Evolutionary conservation across 2,113 vertebrate species (phyloP).

Genomic region (Zosterops borbonicus): DNA sequence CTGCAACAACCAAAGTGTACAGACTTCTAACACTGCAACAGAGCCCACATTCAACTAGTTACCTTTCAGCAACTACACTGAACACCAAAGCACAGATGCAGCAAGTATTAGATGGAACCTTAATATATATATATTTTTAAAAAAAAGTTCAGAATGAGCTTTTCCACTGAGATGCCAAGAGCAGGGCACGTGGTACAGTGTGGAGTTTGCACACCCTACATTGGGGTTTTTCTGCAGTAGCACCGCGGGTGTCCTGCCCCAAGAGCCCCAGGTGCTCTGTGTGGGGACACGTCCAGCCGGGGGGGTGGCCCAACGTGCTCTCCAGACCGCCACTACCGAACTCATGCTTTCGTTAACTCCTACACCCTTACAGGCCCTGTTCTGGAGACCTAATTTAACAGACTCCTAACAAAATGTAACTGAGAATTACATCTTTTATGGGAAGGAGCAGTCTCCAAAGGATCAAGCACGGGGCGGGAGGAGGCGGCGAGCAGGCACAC

Average conservation of each 20-base stretch:
- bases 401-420: accelerated
- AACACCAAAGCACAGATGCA: background rate
- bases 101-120: background rate
- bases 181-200: accelerated
- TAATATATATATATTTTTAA: no score
- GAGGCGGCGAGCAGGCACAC: accelerated
- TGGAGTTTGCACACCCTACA: background rate
- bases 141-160: background rate
- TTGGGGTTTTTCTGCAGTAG: accelerated
- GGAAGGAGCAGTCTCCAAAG: background rate
- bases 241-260: no score
- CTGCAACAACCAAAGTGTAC: accelerated
- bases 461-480: accelerated
- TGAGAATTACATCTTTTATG: accelerated
- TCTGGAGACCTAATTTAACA: background rate
- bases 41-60: background rate
- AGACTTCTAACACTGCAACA: background rate
- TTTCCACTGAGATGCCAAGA: background rate
- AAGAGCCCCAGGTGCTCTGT: accelerated
- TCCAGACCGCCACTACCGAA: no score
- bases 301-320: accelerated
- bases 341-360: accelerated
- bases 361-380: accelerated
- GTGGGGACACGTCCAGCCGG: accelerated
- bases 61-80: background rate